Base-by-base conservation (phyloP, 2,888 invertebrate species). In the Xestobium rufovillosum region DNA sequence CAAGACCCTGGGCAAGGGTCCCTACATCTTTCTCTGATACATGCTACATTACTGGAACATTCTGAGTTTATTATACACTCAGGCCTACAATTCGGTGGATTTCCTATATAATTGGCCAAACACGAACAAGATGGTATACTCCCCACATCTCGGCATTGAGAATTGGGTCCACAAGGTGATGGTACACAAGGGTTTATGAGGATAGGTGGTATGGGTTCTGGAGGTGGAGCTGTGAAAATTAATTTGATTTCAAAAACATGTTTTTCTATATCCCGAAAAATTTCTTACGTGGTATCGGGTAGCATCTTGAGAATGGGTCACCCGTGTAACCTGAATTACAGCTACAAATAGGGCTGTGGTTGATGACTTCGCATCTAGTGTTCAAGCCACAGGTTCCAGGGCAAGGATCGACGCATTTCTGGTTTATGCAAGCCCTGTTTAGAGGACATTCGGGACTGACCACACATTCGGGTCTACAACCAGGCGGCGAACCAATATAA, bases 1-100 rank as follows among this genome's bases (percentile, higher is more conserved):
- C 86, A 87, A 3, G 79, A 75, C 26, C 81, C 83, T 6, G 79
- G 79, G 52, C 86, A 85, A 2, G 85, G 84, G 61, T 85, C 77
- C 31, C 71, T 64, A 61, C 85, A 85, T 57, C 76, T 79, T 53
- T 79, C 75, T 57, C 75, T 78, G 29, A 78, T 77, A 53, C 84
- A 84, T 8, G 83, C 82, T 52, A 73, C 67, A 44, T 78, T 76
- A 49, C 75, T 77, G 3, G 77, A 61, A 58, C 84, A 85, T 56
- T 83, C 83, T 1, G 80, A 72, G 56, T 79, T 81, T 41, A 80
- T 73, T 15, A 74, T 72, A 56, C 86, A 86, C 61, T 85, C 85
- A 3, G 84, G 84, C 14, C 80, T 71, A 58, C 84, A 84, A 53
- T 80, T 77, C 34, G 83, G 80, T 31, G 85, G 83, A 46, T 76